A percentile compares a stretch with the other conserved stretches of the same genome.
phyloP scores from a whole-genome alignment of 1,140 invertebrate genomes.

The Drosophila bocqueti region DNA sequence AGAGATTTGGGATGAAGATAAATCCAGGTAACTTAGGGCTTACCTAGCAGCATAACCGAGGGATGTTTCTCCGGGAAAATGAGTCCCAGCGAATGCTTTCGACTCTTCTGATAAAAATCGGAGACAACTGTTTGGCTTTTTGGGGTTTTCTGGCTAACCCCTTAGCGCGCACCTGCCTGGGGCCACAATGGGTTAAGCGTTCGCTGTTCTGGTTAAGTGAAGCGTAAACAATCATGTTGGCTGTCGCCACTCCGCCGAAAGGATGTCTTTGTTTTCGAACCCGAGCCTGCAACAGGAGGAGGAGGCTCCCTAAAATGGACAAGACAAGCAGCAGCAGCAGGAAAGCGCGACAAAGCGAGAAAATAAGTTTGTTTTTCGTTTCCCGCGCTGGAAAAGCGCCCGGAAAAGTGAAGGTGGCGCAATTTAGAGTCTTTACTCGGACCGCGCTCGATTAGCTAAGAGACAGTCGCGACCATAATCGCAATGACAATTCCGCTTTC shows the following conservation, averaged over 20 bases:
- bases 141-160: background rate
- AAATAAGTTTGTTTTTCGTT: constrained; percentile 21
- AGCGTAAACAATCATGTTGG: constrained; percentile 59
- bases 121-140: background rate
- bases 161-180: background rate
- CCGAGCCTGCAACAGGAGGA: background rate
- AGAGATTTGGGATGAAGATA: background rate
- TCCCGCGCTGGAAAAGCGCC: constrained; percentile 5
- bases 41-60: background rate
- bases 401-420: constrained; percentile 72
- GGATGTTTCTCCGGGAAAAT: background rate
- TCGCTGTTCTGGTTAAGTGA: constrained; percentile 45
- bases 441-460: constrained; percentile 47
- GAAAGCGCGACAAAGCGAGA: constrained; percentile 16
- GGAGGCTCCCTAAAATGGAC: constrained; percentile 27
- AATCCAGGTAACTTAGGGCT: background rate
- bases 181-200: constrained; percentile 6
- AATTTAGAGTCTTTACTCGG: constrained; percentile 40
- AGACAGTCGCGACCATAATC: constrained; percentile 61
- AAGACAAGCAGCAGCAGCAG: constrained; percentile 16
- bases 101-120: constrained; percentile 4
- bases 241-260: constrained; percentile 32
- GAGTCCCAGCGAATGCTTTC: background rate
- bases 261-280: constrained; percentile 51
- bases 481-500: constrained; percentile 68